These are phyloP conservation scores for Lysiphlebus fabarum DNA, from an alignment of 1,140 invertebrate species.

Conservation along the genomic window DNA sequence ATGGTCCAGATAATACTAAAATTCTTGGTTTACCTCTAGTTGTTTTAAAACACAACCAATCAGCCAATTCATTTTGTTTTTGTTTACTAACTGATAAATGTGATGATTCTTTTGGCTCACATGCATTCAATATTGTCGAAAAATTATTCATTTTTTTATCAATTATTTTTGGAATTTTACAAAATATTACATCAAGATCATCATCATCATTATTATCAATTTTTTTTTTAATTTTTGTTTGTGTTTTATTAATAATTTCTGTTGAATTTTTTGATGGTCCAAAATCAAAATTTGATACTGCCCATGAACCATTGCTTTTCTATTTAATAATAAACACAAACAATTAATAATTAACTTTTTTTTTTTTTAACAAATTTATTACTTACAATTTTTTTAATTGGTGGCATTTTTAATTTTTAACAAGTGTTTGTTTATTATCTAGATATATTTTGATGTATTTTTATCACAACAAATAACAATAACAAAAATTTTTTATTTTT, in stretches of 20 bases:
- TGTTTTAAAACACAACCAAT: conserved; percentile 39
- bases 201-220: background rate
- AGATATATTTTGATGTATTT: no score
- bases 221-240: no score
- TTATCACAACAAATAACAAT: background rate
- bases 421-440: no score
- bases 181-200: no score
- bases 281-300: no score
- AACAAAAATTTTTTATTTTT: background rate
- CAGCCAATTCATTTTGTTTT: conserved; percentile 46
- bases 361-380: background rate
- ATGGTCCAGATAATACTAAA: conserved; percentile 66
- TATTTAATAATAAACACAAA: no score
- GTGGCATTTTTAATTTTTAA: conserved; percentile 11
- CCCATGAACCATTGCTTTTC: no score
- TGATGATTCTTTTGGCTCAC: conserved; percentile 37
- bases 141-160: conserved; percentile 31
- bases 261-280: no score
- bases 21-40: conserved; percentile 54
- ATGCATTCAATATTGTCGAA: conserved; percentile 37
- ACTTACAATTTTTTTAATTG: conserved; percentile 13
- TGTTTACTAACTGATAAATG: conserved; percentile 47
- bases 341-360: no score
- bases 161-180: conserved; percentile 11
- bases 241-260: no score